A percentile compares a stretch with the other conserved stretches of the same genome.
Conservation (phyloP, 2,888 invertebrate genomes). For the Dascillus cervinus region DNA sequence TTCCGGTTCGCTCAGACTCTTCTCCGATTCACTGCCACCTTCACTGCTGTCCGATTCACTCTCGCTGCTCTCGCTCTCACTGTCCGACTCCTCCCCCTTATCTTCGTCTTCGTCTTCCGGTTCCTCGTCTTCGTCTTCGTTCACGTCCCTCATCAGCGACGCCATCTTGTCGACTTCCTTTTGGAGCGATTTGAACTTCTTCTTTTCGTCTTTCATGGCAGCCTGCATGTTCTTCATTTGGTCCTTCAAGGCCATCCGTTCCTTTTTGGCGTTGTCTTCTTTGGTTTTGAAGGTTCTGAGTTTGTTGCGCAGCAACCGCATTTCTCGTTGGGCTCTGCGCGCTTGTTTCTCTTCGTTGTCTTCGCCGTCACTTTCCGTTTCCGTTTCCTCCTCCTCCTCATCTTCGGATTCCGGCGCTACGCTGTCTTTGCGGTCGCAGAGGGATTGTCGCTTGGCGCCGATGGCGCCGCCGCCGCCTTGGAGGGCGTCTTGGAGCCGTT, state of each 20-base stretch:
- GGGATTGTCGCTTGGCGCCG: conserved; percentile 29
- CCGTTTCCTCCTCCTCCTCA: conserved; percentile 54
- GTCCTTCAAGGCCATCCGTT: conserved; percentile 68
- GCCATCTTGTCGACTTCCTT: conserved; percentile 91
- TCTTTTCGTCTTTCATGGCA: conserved; percentile 69
- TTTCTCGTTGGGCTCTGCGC: conserved; percentile 55
- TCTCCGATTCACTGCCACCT: conserved; percentile 60
- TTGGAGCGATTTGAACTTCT: conserved; percentile 73
- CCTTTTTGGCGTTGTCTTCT: conserved; percentile 65
- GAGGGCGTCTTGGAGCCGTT: conserved; percentile 62
- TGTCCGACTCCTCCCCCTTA: conserved; percentile 42
- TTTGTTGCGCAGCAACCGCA: conserved; percentile 56
- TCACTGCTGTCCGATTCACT: conserved; percentile 57
- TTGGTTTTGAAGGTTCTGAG: conserved; percentile 53
- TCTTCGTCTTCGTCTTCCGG: conserved; percentile 50
- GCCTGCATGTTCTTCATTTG: conserved; percentile 75
- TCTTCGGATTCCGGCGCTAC: conserved; percentile 46
- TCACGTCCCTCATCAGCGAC: conserved; percentile 73
- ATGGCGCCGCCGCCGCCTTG: conserved; percentile 24
- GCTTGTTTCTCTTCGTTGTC: conserved; percentile 57
- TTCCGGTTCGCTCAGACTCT: conserved; percentile 46
- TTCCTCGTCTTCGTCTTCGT: conserved; percentile 50
- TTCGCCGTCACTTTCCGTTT: conserved; percentile 56
- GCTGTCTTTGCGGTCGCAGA: conserved; percentile 44
- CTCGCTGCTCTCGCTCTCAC: conserved; percentile 58